These are phyloP conservation scores for Spinus olivaceus DNA, from an alignment of 2,797 vertebrate genomes.

Conservation along the genomic window DNA sequence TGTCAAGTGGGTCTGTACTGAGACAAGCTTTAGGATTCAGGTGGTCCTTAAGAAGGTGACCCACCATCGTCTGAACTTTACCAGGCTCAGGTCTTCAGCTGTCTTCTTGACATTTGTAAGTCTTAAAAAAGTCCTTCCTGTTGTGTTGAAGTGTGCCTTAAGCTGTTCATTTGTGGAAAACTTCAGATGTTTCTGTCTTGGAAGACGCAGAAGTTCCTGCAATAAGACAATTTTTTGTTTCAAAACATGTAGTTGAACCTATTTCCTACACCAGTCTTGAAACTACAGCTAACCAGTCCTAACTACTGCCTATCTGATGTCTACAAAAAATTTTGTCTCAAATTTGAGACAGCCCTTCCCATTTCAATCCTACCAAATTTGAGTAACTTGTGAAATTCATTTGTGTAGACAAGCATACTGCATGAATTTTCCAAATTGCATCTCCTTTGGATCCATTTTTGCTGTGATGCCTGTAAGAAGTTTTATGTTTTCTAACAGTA, in stretches of 20 bases:
- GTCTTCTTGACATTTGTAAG: background rate
- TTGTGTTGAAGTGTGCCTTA: background rate
- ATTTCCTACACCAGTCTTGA: background rate
- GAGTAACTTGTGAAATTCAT: background rate
- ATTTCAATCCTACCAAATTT: background rate
- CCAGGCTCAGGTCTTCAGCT: background rate
- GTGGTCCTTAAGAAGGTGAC: background rate
- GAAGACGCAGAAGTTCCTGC: fast-evolving
- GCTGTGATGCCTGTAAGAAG: background rate
- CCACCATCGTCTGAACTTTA: background rate
- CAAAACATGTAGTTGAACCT: background rate
- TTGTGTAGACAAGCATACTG: background rate
- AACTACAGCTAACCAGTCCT: background rate
- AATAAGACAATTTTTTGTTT: background rate
- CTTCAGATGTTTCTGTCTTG: background rate
- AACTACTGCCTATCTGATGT: background rate
- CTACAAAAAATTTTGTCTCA: background rate
- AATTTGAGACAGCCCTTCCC: background rate
- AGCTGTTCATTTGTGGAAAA: background rate
- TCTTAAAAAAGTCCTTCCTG: background rate
- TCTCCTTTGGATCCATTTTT: background rate
- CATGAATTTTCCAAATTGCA: background rate
- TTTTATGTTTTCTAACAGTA: background rate
- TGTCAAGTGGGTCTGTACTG: background rate
- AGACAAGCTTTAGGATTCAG: background rate